Evolutionary conservation across 2,797 vertebrate species (phyloP).

Genomic region (Morus bassanus): DNA sequence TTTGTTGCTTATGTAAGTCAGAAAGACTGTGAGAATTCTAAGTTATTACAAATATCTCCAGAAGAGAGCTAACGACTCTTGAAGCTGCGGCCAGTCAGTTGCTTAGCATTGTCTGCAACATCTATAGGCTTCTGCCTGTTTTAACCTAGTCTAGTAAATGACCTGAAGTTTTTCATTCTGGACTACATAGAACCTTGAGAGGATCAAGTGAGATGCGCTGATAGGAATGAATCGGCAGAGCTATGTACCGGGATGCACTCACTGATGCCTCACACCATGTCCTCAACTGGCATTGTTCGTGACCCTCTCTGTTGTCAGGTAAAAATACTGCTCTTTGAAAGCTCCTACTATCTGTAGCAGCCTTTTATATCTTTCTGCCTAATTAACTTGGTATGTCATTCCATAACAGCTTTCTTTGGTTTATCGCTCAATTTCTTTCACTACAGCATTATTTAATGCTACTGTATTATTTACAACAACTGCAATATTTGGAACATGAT

Average conservation of each 20-base stretch:
- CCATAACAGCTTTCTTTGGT: background rate
- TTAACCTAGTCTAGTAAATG: fast-evolving
- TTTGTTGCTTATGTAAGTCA: background rate
- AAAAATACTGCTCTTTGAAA: background rate
- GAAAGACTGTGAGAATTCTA: background rate
- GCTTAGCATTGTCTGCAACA: background rate
- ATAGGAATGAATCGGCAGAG: background rate
- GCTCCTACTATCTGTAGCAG: background rate
- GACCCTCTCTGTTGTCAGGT: background rate
- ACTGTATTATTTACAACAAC: slow-evolving; percentile 29
- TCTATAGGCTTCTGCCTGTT: background rate
- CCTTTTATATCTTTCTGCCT: background rate
- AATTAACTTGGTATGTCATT: background rate
- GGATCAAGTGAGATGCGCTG: background rate
- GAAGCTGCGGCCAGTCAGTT: background rate
- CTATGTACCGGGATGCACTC: fast-evolving
- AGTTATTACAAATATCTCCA: background rate
- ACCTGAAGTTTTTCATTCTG: background rate
- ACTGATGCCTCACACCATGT: fast-evolving
- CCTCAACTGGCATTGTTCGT: fast-evolving
- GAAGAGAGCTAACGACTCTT: background rate
- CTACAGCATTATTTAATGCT: background rate
- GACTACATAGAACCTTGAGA: background rate
- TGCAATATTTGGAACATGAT: slow-evolving; percentile 7
- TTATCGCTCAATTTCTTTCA: background rate